phyloP scores from a whole-genome alignment of 2,797 vertebrate species.

The Paramormyrops hopkinsi region DNA sequence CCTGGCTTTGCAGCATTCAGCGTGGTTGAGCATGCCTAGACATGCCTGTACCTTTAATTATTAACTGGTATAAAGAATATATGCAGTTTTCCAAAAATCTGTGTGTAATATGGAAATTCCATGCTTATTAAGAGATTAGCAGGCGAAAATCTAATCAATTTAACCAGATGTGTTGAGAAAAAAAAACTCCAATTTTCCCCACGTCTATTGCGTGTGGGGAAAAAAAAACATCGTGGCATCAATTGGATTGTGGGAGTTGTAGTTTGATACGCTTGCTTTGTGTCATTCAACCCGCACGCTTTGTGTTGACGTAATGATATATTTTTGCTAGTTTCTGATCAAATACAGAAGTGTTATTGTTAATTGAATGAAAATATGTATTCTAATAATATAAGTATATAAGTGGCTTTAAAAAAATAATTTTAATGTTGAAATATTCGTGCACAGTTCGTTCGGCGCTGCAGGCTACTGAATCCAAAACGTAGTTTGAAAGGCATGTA shows the following conservation, averaged over 20 bases:
- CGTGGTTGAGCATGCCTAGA: background rate
- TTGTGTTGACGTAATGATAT: background rate
- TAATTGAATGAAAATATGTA: background rate
- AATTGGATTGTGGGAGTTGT: constrained; percentile 70
- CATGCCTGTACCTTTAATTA: background rate
- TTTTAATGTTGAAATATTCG: background rate
- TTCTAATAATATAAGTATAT: background rate
- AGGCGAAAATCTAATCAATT: background rate
- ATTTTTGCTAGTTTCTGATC: constrained; percentile 6
- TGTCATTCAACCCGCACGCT: background rate
- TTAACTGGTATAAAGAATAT: background rate
- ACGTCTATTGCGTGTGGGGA: background rate
- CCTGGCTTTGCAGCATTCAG: too few relatives aligned
- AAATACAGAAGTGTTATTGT: background rate
- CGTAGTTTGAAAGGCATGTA: background rate
- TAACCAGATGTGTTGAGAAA: background rate
- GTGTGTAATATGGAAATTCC: background rate
- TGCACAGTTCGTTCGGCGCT: background rate
- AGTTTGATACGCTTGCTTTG: constrained; percentile 47
- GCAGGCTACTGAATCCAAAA: background rate
- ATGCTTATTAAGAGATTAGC: background rate
- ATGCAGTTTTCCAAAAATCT: background rate
- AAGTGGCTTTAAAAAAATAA: background rate
- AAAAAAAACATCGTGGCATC: background rate
- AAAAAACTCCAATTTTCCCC: background rate